Conservation (phyloP, 2,797 vertebrate genomes). For the Octomys mimax region DNA sequence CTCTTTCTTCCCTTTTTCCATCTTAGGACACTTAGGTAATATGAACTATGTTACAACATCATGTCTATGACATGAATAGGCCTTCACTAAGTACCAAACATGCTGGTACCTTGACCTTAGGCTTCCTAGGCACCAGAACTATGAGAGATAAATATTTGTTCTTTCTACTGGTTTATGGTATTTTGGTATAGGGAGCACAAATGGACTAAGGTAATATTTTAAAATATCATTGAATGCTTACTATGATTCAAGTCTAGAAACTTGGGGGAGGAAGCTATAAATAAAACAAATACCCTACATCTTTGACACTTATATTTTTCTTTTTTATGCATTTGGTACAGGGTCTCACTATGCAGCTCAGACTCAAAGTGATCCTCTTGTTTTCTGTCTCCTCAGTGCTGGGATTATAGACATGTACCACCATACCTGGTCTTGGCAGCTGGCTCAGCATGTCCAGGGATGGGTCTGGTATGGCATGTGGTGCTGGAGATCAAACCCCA, state of each 20-base stretch:
- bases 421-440: no score
- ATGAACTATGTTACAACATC: neutral
- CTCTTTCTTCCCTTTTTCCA: neutral
- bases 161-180: neutral
- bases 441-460: no score
- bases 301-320: neutral
- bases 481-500: no score
- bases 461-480: no score
- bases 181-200: neutral
- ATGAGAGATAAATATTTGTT: neutral
- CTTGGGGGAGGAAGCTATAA: neutral
- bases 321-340: neutral
- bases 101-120: neutral
- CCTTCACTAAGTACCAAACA: neutral
- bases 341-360: no score
- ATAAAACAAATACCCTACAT: neutral
- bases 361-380: no score
- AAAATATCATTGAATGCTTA: neutral
- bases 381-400: no score
- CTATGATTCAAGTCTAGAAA: neutral
- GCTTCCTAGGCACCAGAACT: neutral
- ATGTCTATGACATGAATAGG: neutral
- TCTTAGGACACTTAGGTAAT: neutral
- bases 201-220: neutral
- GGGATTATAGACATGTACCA: no score